phyloP scores from a whole-genome alignment of 2,113 vertebrate genomes.

The Syrmaticus mikado region DNA sequence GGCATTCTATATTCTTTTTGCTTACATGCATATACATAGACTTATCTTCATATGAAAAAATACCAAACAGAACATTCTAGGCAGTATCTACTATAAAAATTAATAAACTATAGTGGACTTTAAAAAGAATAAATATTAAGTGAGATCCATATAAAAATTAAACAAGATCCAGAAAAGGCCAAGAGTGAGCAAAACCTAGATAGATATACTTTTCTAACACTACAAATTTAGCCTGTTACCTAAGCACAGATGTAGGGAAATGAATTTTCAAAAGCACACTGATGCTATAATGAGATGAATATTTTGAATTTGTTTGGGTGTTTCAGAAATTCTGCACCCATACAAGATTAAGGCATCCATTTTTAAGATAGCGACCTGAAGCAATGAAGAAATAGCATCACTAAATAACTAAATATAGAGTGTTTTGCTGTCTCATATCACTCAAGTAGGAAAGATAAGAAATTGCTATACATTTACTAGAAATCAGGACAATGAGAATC shows the following conservation, averaged over 20 bases:
- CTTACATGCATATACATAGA: background rate
- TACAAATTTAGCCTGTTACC: background rate
- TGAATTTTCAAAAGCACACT: background rate
- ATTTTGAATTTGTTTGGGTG: background rate
- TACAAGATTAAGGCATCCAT: conserved; percentile 3
- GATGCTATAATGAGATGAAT: background rate
- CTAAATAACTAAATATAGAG: background rate
- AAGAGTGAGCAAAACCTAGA: background rate
- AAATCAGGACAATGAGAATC: background rate
- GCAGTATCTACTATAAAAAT: background rate
- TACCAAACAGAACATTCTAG: background rate
- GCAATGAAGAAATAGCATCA: background rate
- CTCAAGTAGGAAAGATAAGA: background rate
- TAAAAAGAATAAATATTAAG: rapidly evolving
- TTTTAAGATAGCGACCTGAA: background rate
- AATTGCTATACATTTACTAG: background rate
- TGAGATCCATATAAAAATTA: background rate
- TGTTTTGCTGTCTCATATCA: background rate
- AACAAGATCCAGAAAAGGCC: background rate
- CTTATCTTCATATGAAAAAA: conserved; percentile 9
- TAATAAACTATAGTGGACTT: background rate
- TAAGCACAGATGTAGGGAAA: background rate
- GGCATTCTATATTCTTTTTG: background rate
- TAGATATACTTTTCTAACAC: background rate
- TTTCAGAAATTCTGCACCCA: background rate